Base-by-base conservation (phyloP, 2,888 invertebrate genomes). In the Cantharis lateralis region DNA sequence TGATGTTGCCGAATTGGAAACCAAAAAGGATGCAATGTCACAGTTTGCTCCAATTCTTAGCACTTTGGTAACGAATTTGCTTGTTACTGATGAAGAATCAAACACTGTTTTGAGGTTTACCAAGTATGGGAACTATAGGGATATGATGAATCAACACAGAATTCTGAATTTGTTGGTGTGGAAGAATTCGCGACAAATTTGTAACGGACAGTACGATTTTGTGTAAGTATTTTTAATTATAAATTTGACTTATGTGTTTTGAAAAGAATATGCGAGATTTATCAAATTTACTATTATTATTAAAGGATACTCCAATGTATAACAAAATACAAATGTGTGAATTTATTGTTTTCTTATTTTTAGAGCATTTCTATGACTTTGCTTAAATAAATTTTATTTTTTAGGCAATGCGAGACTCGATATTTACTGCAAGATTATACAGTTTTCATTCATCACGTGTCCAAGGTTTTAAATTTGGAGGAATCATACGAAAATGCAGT, bases 131-230 rank as follows among this genome's bases (percentile, higher is more conserved):
- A 89, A 90, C 68, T 90, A 90, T 78, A 86, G 86, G 13, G 87
- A 89, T 18, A 89, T 91, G 80, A 89, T 89, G 0, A 82, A 86
- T 15, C 91, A 92, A 78, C 85, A 93, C 61, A 87, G 85, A 48
- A 86, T 86, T 4, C 82, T 93, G 15, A 89, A 90, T 79, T 89
- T 90, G 78, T 86, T 91, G 11, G 81, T 93, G 7, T 93, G 93
- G 93, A 91, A 89, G 75, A 93, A 93, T 84, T 89, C 91, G 69
- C 89, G 89, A 0, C 88, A 90, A 0, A 82, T 93, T 20, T 89
- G 90, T 68, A 86, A 89, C 0, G 82, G 87, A 5, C 87, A 89
- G 48, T 87, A 88, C 5, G 85, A 90, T 78, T 90, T 89, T 66
- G 24, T 82, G 80, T 81, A 79, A 81, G 80, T 80, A 76, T 71